Conservation (phyloP, 2,797 vertebrate species). For the Squalus acanthias region DNA sequence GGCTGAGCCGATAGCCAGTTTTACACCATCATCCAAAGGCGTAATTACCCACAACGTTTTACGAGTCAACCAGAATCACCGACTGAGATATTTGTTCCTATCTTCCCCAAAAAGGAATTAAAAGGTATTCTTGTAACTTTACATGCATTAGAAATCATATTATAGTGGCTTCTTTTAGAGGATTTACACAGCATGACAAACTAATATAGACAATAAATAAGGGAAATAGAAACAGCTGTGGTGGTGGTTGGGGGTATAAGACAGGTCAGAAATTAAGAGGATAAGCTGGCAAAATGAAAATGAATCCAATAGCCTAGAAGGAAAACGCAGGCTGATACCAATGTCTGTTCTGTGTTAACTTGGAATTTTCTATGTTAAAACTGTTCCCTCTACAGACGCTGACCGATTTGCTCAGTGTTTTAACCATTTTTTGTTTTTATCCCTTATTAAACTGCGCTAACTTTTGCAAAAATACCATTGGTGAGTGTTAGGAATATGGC, state of each 20-base stretch:
- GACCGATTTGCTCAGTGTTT: no score
- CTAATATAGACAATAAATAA: background rate
- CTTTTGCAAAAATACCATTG: no score
- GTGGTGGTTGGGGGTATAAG: background rate
- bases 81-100: background rate
- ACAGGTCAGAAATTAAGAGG: background rate
- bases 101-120: background rate
- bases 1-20: background rate
- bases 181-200: background rate
- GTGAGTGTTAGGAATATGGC: no score
- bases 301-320: no score
- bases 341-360: no score
- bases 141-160: background rate
- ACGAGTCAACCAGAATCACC: background rate
- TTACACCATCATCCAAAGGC: background rate
- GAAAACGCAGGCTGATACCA: no score
- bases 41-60: background rate
- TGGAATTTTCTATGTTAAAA: no score
- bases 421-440: no score
- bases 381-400: no score
- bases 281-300: no score
- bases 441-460: no score
- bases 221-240: background rate
- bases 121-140: background rate
- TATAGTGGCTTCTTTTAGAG: background rate